phyloP scores from a whole-genome alignment of 1,140 invertebrate species.

The Drusus annulatus region DNA sequence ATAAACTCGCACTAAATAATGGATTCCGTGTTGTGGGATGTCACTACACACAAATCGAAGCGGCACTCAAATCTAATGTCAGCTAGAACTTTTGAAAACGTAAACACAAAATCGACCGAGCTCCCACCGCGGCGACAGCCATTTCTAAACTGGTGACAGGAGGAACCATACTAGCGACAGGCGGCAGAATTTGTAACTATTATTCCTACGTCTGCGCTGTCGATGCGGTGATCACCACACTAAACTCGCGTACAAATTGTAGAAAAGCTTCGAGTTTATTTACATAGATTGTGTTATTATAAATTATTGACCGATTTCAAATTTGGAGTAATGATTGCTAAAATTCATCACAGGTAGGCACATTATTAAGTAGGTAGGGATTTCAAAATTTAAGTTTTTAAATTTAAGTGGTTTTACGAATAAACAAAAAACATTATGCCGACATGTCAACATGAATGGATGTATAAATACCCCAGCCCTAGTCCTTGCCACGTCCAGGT shows the following conservation, averaged over 20 bases:
- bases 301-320: too few species aligned
- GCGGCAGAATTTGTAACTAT: background rate
- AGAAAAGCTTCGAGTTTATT: background rate
- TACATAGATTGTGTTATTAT: background rate
- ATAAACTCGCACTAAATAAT: background rate
- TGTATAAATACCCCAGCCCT: too few species aligned
- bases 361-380: too few species aligned
- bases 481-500: too few species aligned
- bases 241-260: background rate
- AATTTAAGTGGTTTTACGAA: too few species aligned
- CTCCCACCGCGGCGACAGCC: constrained; percentile 44
- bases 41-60: background rate
- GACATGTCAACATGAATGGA: too few species aligned
- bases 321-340: too few species aligned
- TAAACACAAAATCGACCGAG: constrained; percentile 29
- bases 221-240: background rate
- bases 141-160: constrained; percentile 47
- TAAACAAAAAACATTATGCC: too few species aligned
- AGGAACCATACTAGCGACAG: background rate
- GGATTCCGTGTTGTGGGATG: background rate
- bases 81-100: constrained; percentile 37
- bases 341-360: too few species aligned
- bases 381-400: too few species aligned
- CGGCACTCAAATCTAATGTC: constrained; percentile 19
- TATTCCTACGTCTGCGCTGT: constrained; percentile 22